Base-by-base conservation (phyloP, 2,113 vertebrate species). In the Petroica traversi region DNA sequence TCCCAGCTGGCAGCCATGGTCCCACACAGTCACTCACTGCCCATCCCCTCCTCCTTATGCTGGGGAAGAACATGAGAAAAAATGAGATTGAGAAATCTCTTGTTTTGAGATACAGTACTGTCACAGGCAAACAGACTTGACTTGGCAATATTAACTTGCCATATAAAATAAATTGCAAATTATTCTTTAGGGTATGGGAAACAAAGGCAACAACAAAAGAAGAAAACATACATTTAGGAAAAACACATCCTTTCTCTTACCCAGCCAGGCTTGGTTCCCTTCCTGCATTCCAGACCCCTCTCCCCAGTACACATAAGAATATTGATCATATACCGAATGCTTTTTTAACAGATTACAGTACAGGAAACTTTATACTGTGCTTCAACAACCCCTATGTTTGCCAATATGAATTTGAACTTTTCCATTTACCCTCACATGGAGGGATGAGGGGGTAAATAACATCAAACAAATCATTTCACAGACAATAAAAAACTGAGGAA, bases 1-100 rank as follows among this genome's bases (percentile, higher is more conserved):
- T 14, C 23, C 9, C 0, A 0, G 7, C 19, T 89, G 41, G 28
- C 45, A 85, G 46, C 14, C 14, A 14, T 1, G 2, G 9, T 46
- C 14, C 23, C 51, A 88, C 20, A 28, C 8, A 73, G 11, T 14
- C 7, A 3, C 15, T 82, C 1, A 0, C 25, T 62, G 20, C 16
- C 18, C 33, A 3, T 9, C 3, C 0, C 2, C 3, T 17, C 6
- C 10, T 36, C 38, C 25, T 6, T 6, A 5, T 18, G 24, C 45
- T 1, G 17, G 66, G 64, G 11, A 85, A 40, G 15, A 59, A 28
- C 7, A 43, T 17, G 14, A 68, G 23, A 11, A 66, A 73, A n/a
- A 31, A 40, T 0, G 0, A 36, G 5, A 59, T 6, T n/a, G 40
- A 80, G 11, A 59, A 92, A 96, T 68, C 19, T 34, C 12, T 54